phyloP scores from a whole-genome alignment of 2,113 vertebrate genomes.

The Melanotaenia duboulayi region DNA sequence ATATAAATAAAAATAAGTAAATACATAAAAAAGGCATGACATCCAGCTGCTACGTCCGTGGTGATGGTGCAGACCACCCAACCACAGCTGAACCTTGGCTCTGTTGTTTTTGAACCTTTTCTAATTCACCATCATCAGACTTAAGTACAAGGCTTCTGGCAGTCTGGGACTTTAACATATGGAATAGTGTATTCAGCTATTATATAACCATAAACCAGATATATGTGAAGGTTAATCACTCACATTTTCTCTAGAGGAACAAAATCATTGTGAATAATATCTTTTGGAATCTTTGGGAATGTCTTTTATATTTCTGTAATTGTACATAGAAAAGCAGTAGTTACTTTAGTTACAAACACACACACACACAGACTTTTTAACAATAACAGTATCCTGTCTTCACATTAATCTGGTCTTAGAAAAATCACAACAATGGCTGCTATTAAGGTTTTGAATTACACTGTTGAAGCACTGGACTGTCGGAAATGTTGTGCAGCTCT shows the following conservation, averaged over 20 bases:
- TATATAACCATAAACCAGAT: conserved; percentile 28
- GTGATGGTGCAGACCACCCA: conserved; percentile 68
- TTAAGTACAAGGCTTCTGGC: conserved; percentile 23
- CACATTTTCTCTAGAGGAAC: conserved; percentile 6
- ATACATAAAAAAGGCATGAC: too few relatives aligned
- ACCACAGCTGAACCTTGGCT: conserved; percentile 40
- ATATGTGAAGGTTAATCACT: not conserved
- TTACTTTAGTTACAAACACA: too few relatives aligned
- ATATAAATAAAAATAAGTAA: too few relatives aligned
- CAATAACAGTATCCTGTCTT: too few relatives aligned
- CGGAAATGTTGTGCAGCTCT: too few relatives aligned
- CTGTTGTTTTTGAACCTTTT: conserved; percentile 56
- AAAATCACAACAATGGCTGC: too few relatives aligned
- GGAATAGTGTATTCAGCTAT: conserved; percentile 13
- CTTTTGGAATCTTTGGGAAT: conserved; percentile 6
- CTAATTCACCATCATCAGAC: conserved; percentile 32
- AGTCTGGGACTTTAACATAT: conserved; percentile 23
- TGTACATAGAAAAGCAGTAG: conserved; percentile 27
- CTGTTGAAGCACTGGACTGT: too few relatives aligned
- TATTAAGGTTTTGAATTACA: too few relatives aligned
- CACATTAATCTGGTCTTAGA: too few relatives aligned
- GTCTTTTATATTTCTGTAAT: conserved; percentile 1
- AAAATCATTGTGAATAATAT: not conserved
- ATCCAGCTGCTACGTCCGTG: too few relatives aligned
- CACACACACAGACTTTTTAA: too few relatives aligned